Percentiles rank a stretch among this genome's conserved stretches.
Conservation (phyloP, 1,140 invertebrate species). For the Drosophila athabasca region DNA sequence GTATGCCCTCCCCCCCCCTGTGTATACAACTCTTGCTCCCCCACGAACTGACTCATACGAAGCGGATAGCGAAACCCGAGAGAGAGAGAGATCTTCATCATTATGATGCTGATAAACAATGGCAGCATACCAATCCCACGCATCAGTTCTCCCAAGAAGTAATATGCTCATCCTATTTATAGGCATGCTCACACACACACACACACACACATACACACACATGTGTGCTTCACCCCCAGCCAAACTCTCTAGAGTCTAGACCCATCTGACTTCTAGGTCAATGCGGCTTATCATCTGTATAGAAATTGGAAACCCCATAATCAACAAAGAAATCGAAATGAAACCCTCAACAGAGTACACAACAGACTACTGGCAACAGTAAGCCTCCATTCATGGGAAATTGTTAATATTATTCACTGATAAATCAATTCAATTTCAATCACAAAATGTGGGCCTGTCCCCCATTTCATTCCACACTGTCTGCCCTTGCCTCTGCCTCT, state of each 20-base stretch:
- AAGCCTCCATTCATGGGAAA: constrained; percentile 48
- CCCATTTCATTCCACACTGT: constrained; percentile 1
- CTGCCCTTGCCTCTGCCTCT: background rate
- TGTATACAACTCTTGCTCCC: constrained; percentile 12
- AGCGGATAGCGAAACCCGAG: constrained; percentile 10
- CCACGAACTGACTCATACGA: constrained; percentile 56
- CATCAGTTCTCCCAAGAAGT: constrained; percentile 38
- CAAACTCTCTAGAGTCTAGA: background rate
- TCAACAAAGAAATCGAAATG: constrained; percentile 4
- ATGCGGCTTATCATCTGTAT: constrained; percentile 10
- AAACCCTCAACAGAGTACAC: constrained; percentile 2
- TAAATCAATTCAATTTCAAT: constrained; percentile 30
- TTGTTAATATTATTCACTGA: constrained; percentile 31
- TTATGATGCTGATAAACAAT: constrained; percentile 51
- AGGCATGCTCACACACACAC: constrained; percentile 1
- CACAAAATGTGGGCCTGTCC: constrained; percentile 12
- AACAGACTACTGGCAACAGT: constrained; percentile 3
- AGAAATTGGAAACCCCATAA: constrained; percentile 13
- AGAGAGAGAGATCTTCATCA: constrained; percentile 29
- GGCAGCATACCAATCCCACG: constrained; percentile 72
- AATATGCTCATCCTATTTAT: constrained; percentile 41
- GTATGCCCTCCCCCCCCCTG: no score
- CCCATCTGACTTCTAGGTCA: constrained; percentile 21
- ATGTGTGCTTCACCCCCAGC: background rate
- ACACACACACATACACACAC: background rate